A percentile compares a stretch with the other conserved stretches of the same genome.
These are phyloP conservation scores for Corynorhinus townsendii DNA, from an alignment of 2,113 vertebrate species.

Conservation along the genomic window DNA sequence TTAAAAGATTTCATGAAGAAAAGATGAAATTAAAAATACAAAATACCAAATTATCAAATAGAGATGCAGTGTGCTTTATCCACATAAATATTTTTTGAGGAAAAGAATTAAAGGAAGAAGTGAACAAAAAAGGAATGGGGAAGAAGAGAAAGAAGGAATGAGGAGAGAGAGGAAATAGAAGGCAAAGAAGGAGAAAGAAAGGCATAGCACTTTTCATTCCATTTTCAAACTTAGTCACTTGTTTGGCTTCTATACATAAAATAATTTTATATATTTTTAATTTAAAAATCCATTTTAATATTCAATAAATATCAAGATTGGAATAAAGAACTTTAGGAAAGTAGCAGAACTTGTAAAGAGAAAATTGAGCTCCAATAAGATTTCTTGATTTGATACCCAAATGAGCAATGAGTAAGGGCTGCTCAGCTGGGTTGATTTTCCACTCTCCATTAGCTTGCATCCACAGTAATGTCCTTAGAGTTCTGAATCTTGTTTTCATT, in stretches of 20 bases:
- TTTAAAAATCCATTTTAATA: neutral
- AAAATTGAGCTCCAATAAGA: neutral
- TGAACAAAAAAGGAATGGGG: neutral
- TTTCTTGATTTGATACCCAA: neutral
- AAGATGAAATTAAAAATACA: neutral
- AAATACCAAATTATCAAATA: neutral
- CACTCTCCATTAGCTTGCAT: neutral
- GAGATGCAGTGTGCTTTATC: neutral
- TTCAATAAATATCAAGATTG: neutral
- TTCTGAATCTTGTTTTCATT: conserved; percentile 14
- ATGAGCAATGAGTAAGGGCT: neutral
- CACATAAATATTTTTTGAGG: neutral
- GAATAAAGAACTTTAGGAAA: neutral
- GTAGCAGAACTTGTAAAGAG: neutral
- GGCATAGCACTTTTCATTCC: neutral
- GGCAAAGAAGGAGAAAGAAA: neutral
- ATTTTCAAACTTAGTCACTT: neutral
- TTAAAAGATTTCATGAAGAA: neutral
- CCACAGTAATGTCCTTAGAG: neutral
- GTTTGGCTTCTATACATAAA: neutral
- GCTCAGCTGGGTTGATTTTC: neutral
- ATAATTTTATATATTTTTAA: neutral
- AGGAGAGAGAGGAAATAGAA: neutral
- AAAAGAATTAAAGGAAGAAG: neutral
- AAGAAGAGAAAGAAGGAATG: neutral